phyloP scores from a whole-genome alignment of 2,888 invertebrate genomes.

The Dynastes hyllus region DNA sequence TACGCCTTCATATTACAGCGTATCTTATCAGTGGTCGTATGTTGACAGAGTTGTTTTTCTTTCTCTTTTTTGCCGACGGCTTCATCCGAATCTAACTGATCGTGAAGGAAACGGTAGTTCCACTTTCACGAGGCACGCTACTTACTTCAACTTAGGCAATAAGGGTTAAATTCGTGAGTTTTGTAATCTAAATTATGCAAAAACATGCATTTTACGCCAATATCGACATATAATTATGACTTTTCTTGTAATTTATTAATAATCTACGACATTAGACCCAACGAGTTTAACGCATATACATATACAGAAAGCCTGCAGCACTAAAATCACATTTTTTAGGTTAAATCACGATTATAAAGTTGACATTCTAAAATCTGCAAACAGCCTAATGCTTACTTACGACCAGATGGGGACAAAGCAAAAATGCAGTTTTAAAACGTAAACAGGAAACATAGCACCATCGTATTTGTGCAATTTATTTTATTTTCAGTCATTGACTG shows the following conservation, averaged over 20 bases:
- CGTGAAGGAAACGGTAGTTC: conserved; percentile 41
- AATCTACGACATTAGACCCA: conserved; percentile 6
- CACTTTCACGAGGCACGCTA: conserved; percentile 42
- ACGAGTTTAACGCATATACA: conserved; percentile 6
- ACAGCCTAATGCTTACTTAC: not conserved
- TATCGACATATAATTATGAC: conserved; percentile 9
- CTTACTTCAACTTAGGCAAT: conserved; percentile 11
- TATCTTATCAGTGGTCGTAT: conserved; percentile 31
- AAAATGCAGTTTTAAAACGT: conserved; percentile 4
- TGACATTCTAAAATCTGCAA: conserved; percentile 12
- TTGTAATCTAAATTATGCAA: conserved; percentile 29
- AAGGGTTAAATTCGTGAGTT: conserved; percentile 43
- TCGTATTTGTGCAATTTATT: conserved; percentile 13
- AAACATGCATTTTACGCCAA: conserved; percentile 23
- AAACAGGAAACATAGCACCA: conserved; percentile 34
- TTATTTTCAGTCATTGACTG: not conserved
- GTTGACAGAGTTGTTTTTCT: conserved; percentile 36
- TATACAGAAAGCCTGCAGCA: not conserved
- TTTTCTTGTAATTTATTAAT: conserved; percentile 24
- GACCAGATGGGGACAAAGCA: not conserved
- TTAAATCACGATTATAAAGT: conserved; percentile 27
- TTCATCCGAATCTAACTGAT: conserved; percentile 39
- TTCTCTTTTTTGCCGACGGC: not conserved
- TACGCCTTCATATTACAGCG: conserved; percentile 24
- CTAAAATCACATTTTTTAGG: conserved; percentile 14